Base-by-base conservation (phyloP, 1,140 invertebrate species). In the Helicorthomorpha holstii region DNA sequence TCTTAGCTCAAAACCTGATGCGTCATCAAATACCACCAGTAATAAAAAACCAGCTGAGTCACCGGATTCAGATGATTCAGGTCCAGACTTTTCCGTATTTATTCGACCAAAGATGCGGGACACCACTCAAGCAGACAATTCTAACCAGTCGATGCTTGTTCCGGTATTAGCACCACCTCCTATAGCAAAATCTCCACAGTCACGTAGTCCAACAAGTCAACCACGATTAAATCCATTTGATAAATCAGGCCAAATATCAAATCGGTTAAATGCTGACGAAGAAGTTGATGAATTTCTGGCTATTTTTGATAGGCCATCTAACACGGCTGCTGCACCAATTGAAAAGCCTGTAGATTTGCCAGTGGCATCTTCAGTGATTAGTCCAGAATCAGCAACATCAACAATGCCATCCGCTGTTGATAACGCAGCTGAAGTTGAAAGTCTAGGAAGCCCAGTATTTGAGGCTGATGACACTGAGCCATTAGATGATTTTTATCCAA, bases 401-500 rank as follows among this genome's bases (percentile, higher is more conserved):
- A 56, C 56, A 50, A 50, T 51, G 51, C 43, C 52, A n/a, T 49
- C 42, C 10, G 41, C 4, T 54, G 47, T 34, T 12, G 25, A 22
- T 1, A 22, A 12, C 19, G 38, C 49, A 29, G 50, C 12, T 3
- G 16, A 48, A 10, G 72, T 82, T 68, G 82, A 90, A 66, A 86
- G 58, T 29, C 59, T 57, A 55, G 24, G 52, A 49, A 58, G 66
- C 25, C 91, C 91, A 12, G 73, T 97, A 3, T 97, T 89, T 66
- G 93, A 97, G 64, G 92, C 95, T 54, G 91, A 95, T 64, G 79
- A 86, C 23, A 87, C 89, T 1, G 81, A 88, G 66, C 92, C 92
- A 1, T 71, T 99, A 19, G 88, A 92, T 68, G 83, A 87, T 22
- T 98, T 94, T 66, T 74, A 89, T 48, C 76, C 81, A 1, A 75